phyloP scores from a whole-genome alignment of 2,888 invertebrate species.

The Coecobrya sp. region DNA sequence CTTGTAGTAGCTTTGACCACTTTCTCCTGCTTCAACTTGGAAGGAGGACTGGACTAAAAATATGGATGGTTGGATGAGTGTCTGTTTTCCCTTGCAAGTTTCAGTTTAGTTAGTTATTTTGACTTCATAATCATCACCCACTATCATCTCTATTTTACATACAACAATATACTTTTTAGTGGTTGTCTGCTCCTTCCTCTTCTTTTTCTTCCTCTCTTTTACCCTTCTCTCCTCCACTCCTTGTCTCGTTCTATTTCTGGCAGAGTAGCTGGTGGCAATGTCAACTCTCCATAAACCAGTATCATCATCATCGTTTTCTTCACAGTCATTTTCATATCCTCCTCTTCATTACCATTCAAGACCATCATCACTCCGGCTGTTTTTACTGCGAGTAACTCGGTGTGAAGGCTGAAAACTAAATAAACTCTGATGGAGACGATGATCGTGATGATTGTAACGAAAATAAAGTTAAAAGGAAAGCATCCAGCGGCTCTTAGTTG shows the following conservation, averaged over 20 bases:
- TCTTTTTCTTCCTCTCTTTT: background rate
- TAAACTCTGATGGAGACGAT: background rate
- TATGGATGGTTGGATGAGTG: conserved; percentile 24
- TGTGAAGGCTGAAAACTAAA: background rate
- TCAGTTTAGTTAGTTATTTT: conserved; percentile 55
- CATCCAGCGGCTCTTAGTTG: background rate
- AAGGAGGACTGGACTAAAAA: background rate
- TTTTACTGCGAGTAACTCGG: conserved; percentile 3
- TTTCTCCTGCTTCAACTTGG: background rate
- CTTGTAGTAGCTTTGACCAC: conserved; percentile 13
- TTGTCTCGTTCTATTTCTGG: background rate
- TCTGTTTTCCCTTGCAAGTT: conserved; percentile 15
- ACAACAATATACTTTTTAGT: conserved; percentile 33
- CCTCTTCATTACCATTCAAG: conserved; percentile 47
- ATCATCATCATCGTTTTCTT: conserved; percentile 13
- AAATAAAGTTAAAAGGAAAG: conserved; percentile 41
- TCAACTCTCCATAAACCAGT: conserved; percentile 33
- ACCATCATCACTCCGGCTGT: conserved; percentile 11
- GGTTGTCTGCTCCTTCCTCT: conserved; percentile 3
- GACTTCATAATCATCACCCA: conserved; percentile 56
- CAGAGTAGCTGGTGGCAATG: conserved; percentile 40
- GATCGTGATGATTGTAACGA: conserved; percentile 41
- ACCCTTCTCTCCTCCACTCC: background rate
- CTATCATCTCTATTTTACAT: conserved; percentile 10
- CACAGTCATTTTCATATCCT: background rate